Percentiles rank a stretch among this genome's conserved stretches.
These are phyloP conservation scores for Tenebrio molitor DNA, from an alignment of 1,140 invertebrate species.

Conservation along the genomic window DNA sequence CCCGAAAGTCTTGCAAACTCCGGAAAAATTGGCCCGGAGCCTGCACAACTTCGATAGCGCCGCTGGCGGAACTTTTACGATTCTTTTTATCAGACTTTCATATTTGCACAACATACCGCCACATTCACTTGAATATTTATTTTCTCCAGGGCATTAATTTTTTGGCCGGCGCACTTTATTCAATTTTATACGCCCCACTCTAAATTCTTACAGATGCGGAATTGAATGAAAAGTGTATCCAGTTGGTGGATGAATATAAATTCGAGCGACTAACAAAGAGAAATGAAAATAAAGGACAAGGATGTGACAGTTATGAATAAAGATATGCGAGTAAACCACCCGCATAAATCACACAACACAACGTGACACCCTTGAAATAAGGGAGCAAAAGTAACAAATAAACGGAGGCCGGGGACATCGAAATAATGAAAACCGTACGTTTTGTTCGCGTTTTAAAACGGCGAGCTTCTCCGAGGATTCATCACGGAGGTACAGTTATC, in stretches of 20 bases:
- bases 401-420: not conserved
- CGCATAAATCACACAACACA: conserved; percentile 27
- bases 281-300: conserved; percentile 39
- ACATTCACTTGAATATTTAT: not conserved
- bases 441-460: not conserved
- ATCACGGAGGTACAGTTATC: conserved; percentile 23
- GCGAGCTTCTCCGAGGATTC: not conserved
- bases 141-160: not conserved
- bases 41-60: no score
- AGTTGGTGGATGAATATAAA: conserved; percentile 14
- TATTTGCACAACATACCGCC: not conserved
- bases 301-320: conserved; percentile 36
- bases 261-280: conserved; percentile 9
- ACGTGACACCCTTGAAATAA: conserved; percentile 10
- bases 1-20: no score
- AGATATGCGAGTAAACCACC: conserved; percentile 18
- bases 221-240: conserved; percentile 4
- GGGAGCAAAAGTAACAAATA: conserved; percentile 29
- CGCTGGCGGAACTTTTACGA: no score
- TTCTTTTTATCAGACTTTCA: not conserved
- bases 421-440: conserved; percentile 25
- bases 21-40: no score
- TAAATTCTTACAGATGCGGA: not conserved
- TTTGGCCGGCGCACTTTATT: not conserved
- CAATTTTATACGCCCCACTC: not conserved